Percentiles rank a stretch among this genome's conserved stretches.
These are phyloP conservation scores for Mionectes macconnelli DNA, from an alignment of 2,113 vertebrate genomes.

Conservation along the genomic window DNA sequence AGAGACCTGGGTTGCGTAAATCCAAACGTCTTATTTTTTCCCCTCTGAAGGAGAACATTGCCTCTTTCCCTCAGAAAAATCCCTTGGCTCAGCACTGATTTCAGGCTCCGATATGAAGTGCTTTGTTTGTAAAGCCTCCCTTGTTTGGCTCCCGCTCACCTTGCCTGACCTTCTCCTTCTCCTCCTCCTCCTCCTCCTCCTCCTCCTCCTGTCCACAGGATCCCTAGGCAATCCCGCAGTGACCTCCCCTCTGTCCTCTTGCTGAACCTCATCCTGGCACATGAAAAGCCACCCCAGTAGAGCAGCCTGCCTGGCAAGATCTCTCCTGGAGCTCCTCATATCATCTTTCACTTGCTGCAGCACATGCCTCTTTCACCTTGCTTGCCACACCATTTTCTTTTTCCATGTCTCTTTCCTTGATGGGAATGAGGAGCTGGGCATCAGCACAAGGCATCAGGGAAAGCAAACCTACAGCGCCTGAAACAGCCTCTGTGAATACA, in stretches of 20 bases:
- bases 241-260: neutral
- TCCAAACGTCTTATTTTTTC: neutral
- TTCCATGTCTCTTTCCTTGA: neutral
- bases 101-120: neutral
- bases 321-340: neutral
- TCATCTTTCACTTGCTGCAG: accelerated
- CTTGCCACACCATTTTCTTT: neutral
- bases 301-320: neutral
- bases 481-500: neutral
- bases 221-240: neutral
- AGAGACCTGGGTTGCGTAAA: neutral
- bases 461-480: neutral
- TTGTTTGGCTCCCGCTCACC: neutral
- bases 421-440: accelerated
- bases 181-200: neutral
- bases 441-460: neutral
- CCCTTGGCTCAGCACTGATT: slow-evolving; percentile 46
- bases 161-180: slow-evolving; percentile 33
- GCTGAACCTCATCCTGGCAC: neutral
- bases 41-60: neutral
- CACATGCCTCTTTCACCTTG: accelerated
- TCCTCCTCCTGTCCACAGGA: neutral
- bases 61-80: slow-evolving; percentile 31
- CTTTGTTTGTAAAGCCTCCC: slow-evolving; percentile 51
- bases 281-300: neutral